These are phyloP conservation scores for Podarcis lilfordi DNA, from an alignment of 2,797 vertebrate genomes.

Conservation along the genomic window DNA sequence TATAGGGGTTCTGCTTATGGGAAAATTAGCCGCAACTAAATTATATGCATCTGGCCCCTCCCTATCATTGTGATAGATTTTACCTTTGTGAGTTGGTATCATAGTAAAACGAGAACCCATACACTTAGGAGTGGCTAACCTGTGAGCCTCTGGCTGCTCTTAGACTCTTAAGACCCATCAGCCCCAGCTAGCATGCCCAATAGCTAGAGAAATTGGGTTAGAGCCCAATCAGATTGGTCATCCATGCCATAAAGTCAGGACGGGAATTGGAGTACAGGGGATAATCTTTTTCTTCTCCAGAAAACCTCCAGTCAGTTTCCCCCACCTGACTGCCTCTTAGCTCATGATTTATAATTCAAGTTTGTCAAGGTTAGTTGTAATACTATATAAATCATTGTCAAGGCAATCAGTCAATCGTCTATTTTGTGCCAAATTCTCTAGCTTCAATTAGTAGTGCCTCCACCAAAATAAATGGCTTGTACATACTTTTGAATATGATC, in stretches of 20 bases:
- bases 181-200: too few species aligned
- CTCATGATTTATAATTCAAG: not conserved
- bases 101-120: not conserved
- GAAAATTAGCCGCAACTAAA: not conserved
- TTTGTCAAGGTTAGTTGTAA: not conserved
- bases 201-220: too few species aligned
- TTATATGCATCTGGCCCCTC: not conserved
- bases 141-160: too few species aligned
- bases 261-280: too few species aligned
- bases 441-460: not conserved
- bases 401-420: not conserved
- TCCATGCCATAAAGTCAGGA: not conserved
- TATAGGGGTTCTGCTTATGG: not conserved
- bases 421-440: not conserved
- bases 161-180: too few species aligned
- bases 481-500: not conserved
- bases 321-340: not conserved
- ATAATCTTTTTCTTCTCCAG: not conserved
- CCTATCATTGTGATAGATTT: not conserved
- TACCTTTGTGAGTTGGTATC: not conserved
- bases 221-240: not conserved
- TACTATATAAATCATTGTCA: not conserved
- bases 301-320: not conserved
- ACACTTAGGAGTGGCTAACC: not conserved
- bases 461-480: not conserved